Percentiles rank a stretch among this genome's conserved stretches.
phyloP scores from a whole-genome alignment of 1,140 invertebrate species.

The Cecropterus lyciades region DNA sequence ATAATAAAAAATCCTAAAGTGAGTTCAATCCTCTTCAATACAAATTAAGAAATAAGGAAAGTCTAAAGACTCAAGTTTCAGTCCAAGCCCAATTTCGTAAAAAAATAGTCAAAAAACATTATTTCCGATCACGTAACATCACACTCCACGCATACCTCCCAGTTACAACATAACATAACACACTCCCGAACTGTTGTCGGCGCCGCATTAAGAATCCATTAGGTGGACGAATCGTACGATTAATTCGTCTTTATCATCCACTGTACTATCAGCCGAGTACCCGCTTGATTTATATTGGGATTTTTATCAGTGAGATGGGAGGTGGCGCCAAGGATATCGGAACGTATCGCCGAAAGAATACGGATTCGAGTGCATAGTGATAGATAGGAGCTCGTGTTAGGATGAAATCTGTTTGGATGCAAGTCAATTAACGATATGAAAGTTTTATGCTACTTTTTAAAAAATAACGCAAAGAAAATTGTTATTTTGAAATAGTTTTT shows the following conservation, averaged over 20 bases:
- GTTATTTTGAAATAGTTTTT: no score
- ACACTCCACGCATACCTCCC: constrained; percentile 11
- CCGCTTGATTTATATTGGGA: constrained; percentile 35
- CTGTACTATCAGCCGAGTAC: constrained; percentile 31
- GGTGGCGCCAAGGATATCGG: constrained; percentile 20
- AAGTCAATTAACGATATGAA: no score
- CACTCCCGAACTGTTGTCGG: constrained; percentile 16
- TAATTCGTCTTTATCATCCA: constrained; percentile 35
- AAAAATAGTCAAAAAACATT: no score
- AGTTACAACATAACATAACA: constrained; percentile 2
- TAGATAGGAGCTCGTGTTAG: no score
- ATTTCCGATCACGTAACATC: neutral
- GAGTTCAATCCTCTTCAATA: no score
- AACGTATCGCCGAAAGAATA: constrained; percentile 5
- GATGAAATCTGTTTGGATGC: no score
- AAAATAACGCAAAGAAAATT: no score
- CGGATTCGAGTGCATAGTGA: constrained; percentile 25
- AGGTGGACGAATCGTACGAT: constrained; percentile 33
- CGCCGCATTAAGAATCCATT: constrained; percentile 34
- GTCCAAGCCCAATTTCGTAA: no score
- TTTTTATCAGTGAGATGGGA: constrained; percentile 32
- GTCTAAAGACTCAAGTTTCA: no score
- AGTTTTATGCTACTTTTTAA: no score
- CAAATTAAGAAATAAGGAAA: no score
- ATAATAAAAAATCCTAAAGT: no score